Conservation (phyloP, 2,888 invertebrate genomes). For the Caenorhabditis sp. region DNA sequence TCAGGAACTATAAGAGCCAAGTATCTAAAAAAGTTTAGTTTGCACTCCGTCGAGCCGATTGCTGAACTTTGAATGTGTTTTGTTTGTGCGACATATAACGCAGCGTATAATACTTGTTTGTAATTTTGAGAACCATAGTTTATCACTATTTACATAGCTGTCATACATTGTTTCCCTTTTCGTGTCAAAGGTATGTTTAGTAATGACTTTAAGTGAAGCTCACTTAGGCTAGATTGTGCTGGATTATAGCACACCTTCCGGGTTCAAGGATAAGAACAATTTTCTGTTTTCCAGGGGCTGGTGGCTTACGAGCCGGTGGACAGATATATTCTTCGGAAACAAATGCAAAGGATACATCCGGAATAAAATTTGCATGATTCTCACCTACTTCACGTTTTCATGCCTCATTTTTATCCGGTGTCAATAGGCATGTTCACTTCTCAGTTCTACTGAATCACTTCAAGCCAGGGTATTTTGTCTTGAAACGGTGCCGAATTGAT, state of each 20-base stretch:
- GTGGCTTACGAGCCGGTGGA: constrained; percentile 77
- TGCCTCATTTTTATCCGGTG: constrained; percentile 21
- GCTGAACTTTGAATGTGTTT: neutral
- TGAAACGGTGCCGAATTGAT: neutral
- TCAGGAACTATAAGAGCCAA: constrained; percentile 14
- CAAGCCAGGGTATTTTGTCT: constrained; percentile 40
- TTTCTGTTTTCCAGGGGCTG: constrained; percentile 71
- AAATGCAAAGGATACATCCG: constrained; percentile 74
- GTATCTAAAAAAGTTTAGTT: constrained; percentile 23
- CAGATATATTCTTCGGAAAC: constrained; percentile 73
- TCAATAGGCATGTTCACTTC: no score
- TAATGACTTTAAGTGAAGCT: no score
- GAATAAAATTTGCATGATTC: constrained; percentile 67
- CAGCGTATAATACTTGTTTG: no score
- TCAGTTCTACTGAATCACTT: no score
- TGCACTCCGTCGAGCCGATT: neutral
- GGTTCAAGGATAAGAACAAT: no score
- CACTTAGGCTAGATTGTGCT: no score
- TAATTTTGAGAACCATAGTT: no score
- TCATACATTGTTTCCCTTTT: no score
- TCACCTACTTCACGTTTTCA: neutral
- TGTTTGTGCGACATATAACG: no score
- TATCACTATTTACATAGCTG: no score
- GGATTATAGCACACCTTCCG: no score
- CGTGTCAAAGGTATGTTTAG: no score